A percentile compares a stretch with the other conserved stretches of the same genome.
phyloP scores from a whole-genome alignment of 2,113 vertebrate genomes.

The Semnopithecus entellus region DNA sequence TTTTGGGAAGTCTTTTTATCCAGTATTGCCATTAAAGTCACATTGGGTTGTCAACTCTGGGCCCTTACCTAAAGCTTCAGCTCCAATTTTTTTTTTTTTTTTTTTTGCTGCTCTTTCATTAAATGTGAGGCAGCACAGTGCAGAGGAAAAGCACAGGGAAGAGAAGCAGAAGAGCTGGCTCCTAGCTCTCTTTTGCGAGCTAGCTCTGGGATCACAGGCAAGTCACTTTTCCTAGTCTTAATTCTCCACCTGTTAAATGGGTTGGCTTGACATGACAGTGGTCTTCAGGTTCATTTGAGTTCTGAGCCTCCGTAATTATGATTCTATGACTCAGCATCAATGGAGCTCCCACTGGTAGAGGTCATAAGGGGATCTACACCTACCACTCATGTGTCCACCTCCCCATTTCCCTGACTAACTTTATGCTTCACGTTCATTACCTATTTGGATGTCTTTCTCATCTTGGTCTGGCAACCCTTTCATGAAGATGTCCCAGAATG shows the following conservation, averaged over 20 bases:
- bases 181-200: not conserved
- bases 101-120: not conserved
- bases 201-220: not conserved
- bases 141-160: not conserved
- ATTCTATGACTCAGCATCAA: not conserved
- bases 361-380: not conserved
- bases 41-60: not conserved
- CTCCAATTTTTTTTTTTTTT: not conserved
- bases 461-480: not conserved
- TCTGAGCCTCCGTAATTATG: not conserved
- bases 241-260: not conserved
- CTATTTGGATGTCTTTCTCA: not conserved
- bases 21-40: not conserved
- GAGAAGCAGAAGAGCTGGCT: not conserved
- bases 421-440: not conserved
- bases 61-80: slow-evolving; percentile 5
- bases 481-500: not conserved
- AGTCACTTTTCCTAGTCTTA: not conserved
- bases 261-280: not conserved
- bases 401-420: not conserved
- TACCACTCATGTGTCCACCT: not conserved
- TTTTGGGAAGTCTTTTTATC: not conserved
- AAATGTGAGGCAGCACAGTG: not conserved
- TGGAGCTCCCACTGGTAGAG: not conserved
- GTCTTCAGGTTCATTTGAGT: not conserved